phyloP scores from a whole-genome alignment of 2,113 vertebrate genomes.

The Brienomyrus brachyistius region DNA sequence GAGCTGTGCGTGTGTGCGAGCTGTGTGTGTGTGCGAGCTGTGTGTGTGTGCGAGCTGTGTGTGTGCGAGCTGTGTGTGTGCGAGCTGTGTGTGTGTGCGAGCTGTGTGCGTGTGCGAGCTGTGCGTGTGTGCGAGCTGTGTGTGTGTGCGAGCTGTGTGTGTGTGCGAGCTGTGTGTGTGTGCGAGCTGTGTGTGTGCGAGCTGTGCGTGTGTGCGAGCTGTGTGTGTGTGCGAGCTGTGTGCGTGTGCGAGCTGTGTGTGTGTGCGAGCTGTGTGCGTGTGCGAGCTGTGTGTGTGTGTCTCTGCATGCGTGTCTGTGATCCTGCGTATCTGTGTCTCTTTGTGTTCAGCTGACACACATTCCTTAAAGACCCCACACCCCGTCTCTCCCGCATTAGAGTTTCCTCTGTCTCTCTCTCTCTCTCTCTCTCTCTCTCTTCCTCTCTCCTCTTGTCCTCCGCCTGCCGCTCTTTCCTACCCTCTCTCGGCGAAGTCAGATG shows the following conservation, averaged over 20 bases:
- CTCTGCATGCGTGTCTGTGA: background rate
- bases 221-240: background rate
- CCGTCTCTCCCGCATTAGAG: background rate
- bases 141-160: background rate
- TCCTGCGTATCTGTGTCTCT: background rate
- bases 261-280: background rate
- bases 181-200: too few relatives aligned
- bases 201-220: background rate
- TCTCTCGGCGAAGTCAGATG: background rate
- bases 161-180: background rate
- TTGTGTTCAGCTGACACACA: conserved; percentile 13
- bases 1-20: too few relatives aligned
- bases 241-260: too few relatives aligned
- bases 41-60: background rate
- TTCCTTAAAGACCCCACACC: conserved; percentile 29
- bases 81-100: background rate
- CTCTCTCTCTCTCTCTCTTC: background rate
- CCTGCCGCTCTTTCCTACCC: background rate
- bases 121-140: background rate
- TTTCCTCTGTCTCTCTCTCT: conserved; percentile 4
- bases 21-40: background rate
- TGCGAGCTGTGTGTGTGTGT: background rate
- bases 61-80: background rate
- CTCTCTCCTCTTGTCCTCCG: background rate
- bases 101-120: background rate